Evolutionary conservation across 2,113 vertebrate genomes (phyloP).

Genomic region (Zeus faber): DNA sequence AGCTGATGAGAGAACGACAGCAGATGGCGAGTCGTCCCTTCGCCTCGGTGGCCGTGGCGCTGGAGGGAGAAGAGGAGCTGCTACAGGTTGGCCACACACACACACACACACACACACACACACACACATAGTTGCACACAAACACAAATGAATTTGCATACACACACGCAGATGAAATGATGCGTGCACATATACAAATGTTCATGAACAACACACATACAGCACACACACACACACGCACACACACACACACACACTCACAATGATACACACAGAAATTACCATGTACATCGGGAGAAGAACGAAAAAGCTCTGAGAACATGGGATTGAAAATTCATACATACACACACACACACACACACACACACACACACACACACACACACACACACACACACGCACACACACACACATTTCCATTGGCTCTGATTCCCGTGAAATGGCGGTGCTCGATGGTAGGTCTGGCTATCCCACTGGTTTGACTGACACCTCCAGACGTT

Average conservation of each 20-base stretch:
- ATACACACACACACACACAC: neutral
- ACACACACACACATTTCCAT: neutral
- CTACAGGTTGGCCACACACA: conserved; percentile 47
- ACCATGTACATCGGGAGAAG: neutral
- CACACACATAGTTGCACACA: neutral
- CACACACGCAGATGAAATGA: neutral
- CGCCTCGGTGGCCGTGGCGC: conserved; percentile 84
- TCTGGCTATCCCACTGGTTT: too few relatives aligned
- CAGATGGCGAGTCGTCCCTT: conserved; percentile 96
- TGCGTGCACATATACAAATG: too few relatives aligned
- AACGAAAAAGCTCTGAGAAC: too few relatives aligned
- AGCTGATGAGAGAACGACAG: conserved; percentile 91
- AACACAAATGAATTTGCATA: neutral
- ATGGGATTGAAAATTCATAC: too few relatives aligned
- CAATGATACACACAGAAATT: neutral
- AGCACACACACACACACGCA: neutral
- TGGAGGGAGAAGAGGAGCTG: conserved; percentile 75
- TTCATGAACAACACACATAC: neutral
- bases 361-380: conserved; percentile 1
- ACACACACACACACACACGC: neutral
- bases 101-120: neutral
- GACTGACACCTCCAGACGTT: neutral
- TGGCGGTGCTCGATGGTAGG: too few relatives aligned
- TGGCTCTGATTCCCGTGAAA: too few relatives aligned
- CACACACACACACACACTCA: neutral